A percentile compares a stretch with the other conserved stretches of the same genome.
Conservation (phyloP, 2,888 invertebrate species). For the Metallyticus violacea region DNA sequence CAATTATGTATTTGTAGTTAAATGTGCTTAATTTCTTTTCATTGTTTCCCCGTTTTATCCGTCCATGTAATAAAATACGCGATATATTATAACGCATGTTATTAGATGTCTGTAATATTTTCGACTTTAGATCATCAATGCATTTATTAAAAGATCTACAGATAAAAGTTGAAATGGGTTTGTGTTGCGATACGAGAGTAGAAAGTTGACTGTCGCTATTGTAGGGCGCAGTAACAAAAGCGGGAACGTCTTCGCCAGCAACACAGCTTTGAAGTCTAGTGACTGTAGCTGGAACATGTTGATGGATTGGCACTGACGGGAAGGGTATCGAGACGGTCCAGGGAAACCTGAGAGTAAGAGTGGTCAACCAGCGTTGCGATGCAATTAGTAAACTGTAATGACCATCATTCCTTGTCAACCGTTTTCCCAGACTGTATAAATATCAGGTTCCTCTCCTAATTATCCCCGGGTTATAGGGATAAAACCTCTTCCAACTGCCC, state of each 20-base stretch:
- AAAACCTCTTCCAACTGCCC: background rate
- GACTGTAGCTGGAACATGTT: constrained; percentile 10
- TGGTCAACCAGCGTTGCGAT: background rate
- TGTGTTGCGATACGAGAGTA: too few relatives aligned
- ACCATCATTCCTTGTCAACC: constrained; percentile 16
- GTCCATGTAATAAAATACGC: too few relatives aligned
- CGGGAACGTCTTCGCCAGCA: background rate
- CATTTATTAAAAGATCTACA: too few relatives aligned
- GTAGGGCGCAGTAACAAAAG: too few relatives aligned
- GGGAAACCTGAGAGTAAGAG: background rate
- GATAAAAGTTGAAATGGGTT: too few relatives aligned
- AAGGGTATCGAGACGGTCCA: background rate
- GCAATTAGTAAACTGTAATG: constrained; percentile 19
- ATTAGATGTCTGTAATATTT: too few relatives aligned
- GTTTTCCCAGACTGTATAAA: constrained; percentile 6
- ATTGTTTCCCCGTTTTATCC: too few relatives aligned
- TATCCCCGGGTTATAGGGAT: background rate
- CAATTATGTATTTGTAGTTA: too few relatives aligned
- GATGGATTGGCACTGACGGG: constrained; percentile 10
- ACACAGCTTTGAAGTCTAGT: background rate
- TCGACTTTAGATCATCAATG: too few relatives aligned
- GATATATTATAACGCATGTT: too few relatives aligned
- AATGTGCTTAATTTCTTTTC: too few relatives aligned
- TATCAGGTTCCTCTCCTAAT: background rate
- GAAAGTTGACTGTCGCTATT: too few relatives aligned